Conservation (phyloP, 2,797 vertebrate genomes). For the Takifugu rubripes region DNA sequence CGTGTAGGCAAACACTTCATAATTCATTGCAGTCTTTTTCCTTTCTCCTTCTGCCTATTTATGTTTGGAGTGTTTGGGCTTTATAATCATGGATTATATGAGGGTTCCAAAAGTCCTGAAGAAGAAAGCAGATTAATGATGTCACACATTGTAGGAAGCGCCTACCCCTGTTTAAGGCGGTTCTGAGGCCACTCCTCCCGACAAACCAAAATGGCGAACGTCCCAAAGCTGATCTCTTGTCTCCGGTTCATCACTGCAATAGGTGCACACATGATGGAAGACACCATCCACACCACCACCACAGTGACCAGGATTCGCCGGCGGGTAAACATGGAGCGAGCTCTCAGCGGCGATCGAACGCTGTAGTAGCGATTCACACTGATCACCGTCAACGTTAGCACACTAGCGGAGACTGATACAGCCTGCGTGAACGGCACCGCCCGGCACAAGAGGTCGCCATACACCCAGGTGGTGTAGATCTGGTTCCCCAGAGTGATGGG, state of each 20-base stretch:
- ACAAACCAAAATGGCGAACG: constrained; percentile 83
- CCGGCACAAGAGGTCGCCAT: constrained; percentile 87
- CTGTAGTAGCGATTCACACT: constrained; percentile 90
- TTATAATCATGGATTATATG: too few relatives aligned
- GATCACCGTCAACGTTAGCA: constrained; percentile 87
- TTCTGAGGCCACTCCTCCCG: constrained; percentile 87
- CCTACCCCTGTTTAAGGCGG: constrained; percentile 84
- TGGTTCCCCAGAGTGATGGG: constrained; percentile 86
- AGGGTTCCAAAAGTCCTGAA: too few relatives aligned
- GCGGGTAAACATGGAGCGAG: constrained; percentile 86
- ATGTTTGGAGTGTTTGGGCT: too few relatives aligned
- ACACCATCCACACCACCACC: constrained; percentile 82
- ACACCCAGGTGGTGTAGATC: constrained; percentile 90
- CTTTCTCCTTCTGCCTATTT: too few relatives aligned
- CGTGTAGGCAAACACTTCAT: too few relatives aligned
- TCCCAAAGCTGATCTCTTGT: constrained; percentile 79
- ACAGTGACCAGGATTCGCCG: constrained; percentile 81
- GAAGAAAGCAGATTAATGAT: too few relatives aligned
- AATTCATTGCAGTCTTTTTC: too few relatives aligned
- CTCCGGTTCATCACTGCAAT: constrained; percentile 86
- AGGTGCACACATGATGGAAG: constrained; percentile 84
- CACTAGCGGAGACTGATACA: constrained; percentile 85
- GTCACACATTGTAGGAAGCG: background rate
- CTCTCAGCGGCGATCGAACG: constrained; percentile 83
- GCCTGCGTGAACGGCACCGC: constrained; percentile 90